Evolutionary conservation across 2,113 vertebrate genomes (phyloP).

Genomic region (Okapia johnstoni): DNA sequence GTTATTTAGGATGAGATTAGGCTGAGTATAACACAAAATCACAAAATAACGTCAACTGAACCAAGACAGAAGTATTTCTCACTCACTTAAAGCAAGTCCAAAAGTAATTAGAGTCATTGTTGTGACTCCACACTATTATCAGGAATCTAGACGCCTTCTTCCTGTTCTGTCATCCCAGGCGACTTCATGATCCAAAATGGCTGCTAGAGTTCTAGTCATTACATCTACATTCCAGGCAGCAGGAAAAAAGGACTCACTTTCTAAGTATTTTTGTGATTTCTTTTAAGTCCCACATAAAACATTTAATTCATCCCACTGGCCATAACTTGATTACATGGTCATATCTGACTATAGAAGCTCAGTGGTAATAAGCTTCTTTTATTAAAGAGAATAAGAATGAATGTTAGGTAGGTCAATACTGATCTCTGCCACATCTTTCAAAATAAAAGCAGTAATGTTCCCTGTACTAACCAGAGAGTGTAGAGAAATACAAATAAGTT

Average conservation of each 20-base stretch:
- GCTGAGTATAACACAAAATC: not conserved
- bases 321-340: not conserved
- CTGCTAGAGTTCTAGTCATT: not conserved
- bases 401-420: not conserved
- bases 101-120: not conserved
- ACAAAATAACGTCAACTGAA: not conserved
- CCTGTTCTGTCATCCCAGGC: not conserved
- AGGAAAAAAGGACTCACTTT: not conserved
- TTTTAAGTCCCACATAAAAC: not conserved
- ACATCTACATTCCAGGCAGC: not conserved
- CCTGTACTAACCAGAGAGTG: not conserved
- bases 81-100: not conserved
- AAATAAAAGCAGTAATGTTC: conserved; percentile 11
- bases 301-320: not conserved
- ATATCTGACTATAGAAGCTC: not conserved
- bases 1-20: not conserved
- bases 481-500: not conserved
- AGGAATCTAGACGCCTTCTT: not conserved
- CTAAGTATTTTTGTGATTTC: not conserved
- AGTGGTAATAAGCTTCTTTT: not conserved
- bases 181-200: not conserved
- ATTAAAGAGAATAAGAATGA: not conserved
- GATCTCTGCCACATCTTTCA: not conserved
- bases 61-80: not conserved
- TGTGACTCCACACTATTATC: not conserved